Evolutionary conservation across 2,797 vertebrate species (phyloP).

Genomic region (Eulemur mongoz): DNA sequence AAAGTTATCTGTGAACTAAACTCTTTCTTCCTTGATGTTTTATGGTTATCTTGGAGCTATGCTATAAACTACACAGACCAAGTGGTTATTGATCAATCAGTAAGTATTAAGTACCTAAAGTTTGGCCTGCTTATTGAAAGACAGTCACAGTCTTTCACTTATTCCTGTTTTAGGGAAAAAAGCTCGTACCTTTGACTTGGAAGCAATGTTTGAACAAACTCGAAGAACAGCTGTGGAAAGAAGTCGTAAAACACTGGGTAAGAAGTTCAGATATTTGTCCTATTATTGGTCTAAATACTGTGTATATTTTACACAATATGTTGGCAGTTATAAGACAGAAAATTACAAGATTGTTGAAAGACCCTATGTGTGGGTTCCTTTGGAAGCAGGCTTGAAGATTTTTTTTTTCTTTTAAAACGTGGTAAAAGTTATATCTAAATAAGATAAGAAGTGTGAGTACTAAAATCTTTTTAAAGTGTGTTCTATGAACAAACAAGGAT

Average conservation of each 20-base stretch:
- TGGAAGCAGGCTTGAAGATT: not conserved
- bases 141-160: not conserved
- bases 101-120: not conserved
- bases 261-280: conserved; percentile 51
- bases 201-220: conserved; percentile 98
- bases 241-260: conserved; percentile 92
- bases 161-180: conserved; percentile 91
- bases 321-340: not conserved
- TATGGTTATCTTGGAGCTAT: not conserved
- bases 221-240: conserved; percentile 96
- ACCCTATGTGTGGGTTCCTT: conserved; percentile 1
- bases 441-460: not conserved
- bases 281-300: not conserved
- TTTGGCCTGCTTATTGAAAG: not conserved
- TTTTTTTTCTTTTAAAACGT: not conserved
- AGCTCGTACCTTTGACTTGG: conserved; percentile 96
- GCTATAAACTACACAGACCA: not conserved
- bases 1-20: not conserved
- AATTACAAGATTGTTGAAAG: not conserved
- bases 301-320: not conserved
- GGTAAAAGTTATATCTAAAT: not conserved
- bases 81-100: not conserved
- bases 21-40: not conserved
- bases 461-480: conserved; percentile 15
- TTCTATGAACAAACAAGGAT: not conserved